Base-by-base conservation (phyloP, 2,888 invertebrate species). In the Eristalis pertinax region DNA sequence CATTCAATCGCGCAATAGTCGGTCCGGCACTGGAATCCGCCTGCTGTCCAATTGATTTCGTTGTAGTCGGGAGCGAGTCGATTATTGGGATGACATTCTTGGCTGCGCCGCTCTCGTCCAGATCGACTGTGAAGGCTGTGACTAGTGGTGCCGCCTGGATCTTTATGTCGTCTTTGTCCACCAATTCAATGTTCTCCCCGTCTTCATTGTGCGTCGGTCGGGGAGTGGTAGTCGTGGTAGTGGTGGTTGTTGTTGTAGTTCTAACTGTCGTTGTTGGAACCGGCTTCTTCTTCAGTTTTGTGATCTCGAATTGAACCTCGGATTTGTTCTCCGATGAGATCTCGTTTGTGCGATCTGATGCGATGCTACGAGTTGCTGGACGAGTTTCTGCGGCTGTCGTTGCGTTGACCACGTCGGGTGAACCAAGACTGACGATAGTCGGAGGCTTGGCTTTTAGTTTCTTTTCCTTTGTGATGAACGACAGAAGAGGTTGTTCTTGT, bases 101-200 rank as follows among this genome's bases (percentile, higher is more conserved):
- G 0, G 97, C 96, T n/a, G 95, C 91, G 0, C 97, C 97, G 35
- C 94, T 94, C 89, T 95, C 96, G 91, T 97, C 97, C 92, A 97
- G 96, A 89, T 97, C 97, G 0, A 97, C 96, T 0, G 97, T 97
- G 90, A 97, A 97, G 0, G 97, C 97, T 2, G 97, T 96, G 0
- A 97, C 96, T 81, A 97, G 91, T 0, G 97, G 97, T 2, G 97
- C 97, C 89, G 96, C 95, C 90, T 96, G 96, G 69, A 97, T 97
- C 92, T 97, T 97, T 1, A 97, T 96, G 83, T 95, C 95, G 83
- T 94, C 94, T 90, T 96, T 95, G 90, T 95, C 94, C 2, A 96
- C 95, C 89, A 95, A 94, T 91, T 95, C 95, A 77, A 95, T 96
- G 90, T 95, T 95, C 92, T 95, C 95, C 73, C 96, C 95, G 89